Conservation (phyloP, 2,888 invertebrate genomes). For the Synergus itoensis region DNA sequence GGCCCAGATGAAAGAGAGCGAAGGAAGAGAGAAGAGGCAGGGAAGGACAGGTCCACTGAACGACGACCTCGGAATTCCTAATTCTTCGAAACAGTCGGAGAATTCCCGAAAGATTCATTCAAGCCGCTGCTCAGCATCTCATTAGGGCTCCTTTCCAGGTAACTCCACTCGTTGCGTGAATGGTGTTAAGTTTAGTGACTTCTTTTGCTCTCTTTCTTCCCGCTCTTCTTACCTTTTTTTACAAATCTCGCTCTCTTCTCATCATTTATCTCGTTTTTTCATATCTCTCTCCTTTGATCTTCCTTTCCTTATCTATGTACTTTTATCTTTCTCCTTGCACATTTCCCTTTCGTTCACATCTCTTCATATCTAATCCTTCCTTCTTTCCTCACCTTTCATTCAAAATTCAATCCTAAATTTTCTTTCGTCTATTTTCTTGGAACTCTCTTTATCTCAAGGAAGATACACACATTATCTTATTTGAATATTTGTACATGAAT, state of each 20-base stretch:
- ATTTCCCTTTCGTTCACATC: conserved; percentile 29
- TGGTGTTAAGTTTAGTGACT: conserved; percentile 69
- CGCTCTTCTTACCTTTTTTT: conserved; percentile 48
- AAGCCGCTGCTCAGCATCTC: conserved; percentile 74
- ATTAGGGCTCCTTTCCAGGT: conserved; percentile 76
- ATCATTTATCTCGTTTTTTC: conserved; percentile 45
- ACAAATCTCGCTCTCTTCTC: conserved; percentile 45
- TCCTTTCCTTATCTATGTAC: conserved; percentile 13
- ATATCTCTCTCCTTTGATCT: conserved; percentile 31
- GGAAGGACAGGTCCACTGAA: conserved; percentile 52
- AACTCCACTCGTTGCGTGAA: conserved; percentile 69
- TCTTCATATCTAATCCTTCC: conserved; percentile 9
- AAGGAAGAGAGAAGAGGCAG: conserved; percentile 43
- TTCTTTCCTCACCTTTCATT: conserved; percentile 37
- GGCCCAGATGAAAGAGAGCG: conserved; percentile 49
- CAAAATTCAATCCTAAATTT: not conserved
- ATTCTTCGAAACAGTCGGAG: conserved; percentile 77
- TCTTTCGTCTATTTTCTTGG: not conserved
- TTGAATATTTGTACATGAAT: conserved; percentile 17
- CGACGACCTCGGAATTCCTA: conserved; percentile 76
- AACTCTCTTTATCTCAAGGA: not conserved
- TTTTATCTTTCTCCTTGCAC: not conserved
- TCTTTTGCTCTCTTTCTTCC: conserved; percentile 47
- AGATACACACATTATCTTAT: conserved; percentile 20
- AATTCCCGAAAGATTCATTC: conserved; percentile 78